Base-by-base conservation (phyloP, 2,797 vertebrate species). In the Danio jaintianensis region DNA sequence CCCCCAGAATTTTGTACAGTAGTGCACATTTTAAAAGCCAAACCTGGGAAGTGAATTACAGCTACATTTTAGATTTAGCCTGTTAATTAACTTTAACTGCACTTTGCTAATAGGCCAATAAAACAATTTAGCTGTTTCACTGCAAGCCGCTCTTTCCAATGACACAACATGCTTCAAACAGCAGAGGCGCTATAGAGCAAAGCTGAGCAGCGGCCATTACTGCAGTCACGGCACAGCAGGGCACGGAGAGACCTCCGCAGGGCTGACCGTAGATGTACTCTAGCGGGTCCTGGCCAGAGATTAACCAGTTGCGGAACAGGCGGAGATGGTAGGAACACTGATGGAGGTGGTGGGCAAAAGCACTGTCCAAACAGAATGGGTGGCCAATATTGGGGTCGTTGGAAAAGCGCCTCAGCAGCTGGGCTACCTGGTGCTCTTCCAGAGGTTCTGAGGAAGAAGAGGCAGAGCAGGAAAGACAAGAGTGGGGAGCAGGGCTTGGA, bases 241-340 rank as follows among this genome's bases (percentile, higher is more conserved):
- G 50, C 56, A 85, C 71, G 72, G 89, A 36, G 52, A 55, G 73
- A 82, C 43, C 78, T 79, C 86, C 81, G 73, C 67, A 80, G 77
- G 90, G 94, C 95, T 97, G 95, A 98, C 98, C 97, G 96, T 99
- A 93, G 92, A 97, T 94, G 95, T 94, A 97, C 93, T 97, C 96
- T 93, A 98, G 93, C 89, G 97, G 95, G 90, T 97, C 96, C 92
- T 95, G 96, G 95, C 96, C 97, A 92, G 96, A 97, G 95, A 94
- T 94, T 92, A 98, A 96, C 96, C 97, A 98, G 95, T 97, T 98
- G 94, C 96, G 94, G 97, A 97, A 97, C 95, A 99, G 97, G 86
- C 97, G 96, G 85, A 98, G 96, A 94, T 98, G 98, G 95, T 98
- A 98, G 94, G 95, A 96, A 95, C 97, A 98, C 91, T 97, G 98